phyloP scores from a whole-genome alignment of 2,888 invertebrate species.

The Holacanthella duospinosa region DNA sequence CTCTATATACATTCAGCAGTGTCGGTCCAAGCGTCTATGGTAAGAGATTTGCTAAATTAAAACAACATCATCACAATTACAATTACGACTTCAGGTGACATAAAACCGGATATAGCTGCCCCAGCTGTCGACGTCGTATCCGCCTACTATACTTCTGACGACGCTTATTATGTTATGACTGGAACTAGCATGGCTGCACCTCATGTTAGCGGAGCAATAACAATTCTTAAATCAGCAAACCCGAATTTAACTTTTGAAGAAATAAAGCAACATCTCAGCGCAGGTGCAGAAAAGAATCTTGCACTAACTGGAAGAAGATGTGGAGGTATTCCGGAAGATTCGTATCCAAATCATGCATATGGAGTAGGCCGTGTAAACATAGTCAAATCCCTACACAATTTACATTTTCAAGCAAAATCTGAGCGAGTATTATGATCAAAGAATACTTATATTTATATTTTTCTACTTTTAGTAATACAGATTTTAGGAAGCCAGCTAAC shows the following conservation, averaged over 20 bases:
- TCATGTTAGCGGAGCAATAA: constrained; percentile 14
- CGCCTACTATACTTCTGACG: constrained; percentile 16
- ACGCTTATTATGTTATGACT: constrained; percentile 13
- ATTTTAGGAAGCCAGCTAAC: too few relatives aligned
- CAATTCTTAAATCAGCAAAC: constrained; percentile 14
- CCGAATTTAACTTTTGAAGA: constrained; percentile 11
- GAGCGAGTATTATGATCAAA: not conserved
- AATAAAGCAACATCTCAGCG: constrained; percentile 9
- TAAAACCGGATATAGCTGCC: constrained; percentile 21
- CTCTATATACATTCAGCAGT: constrained; percentile 10
- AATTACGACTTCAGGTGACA: too few relatives aligned
- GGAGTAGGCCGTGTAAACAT: constrained; percentile 21
- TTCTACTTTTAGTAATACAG: not conserved
- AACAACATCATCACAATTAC: too few relatives aligned
- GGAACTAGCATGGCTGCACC: constrained; percentile 23
- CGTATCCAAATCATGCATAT: constrained; percentile 14
- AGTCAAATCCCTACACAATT: constrained; percentile 1
- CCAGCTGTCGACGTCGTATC: constrained; percentile 17
- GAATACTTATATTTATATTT: too few relatives aligned
- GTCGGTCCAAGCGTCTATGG: constrained; percentile 12
- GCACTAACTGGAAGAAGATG: constrained; percentile 5
- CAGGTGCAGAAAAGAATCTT: not conserved
- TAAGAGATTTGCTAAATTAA: too few relatives aligned
- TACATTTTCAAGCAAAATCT: not conserved
- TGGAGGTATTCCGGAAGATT: constrained; percentile 11